Base-by-base conservation (phyloP, 2,888 invertebrate genomes). In the Pediacus dermestoides region DNA sequence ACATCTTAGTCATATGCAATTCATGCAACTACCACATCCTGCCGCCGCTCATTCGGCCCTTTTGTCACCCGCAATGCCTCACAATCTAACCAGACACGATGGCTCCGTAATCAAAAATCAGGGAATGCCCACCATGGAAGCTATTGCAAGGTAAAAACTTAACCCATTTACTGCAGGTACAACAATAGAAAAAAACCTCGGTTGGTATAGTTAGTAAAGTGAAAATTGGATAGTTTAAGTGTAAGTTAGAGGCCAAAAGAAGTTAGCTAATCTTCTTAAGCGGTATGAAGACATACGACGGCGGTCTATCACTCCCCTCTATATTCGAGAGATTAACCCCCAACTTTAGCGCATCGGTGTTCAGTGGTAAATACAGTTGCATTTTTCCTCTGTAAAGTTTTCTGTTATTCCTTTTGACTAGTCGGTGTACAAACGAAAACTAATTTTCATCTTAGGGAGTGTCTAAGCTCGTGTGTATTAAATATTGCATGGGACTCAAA, bases 1-100 rank as follows among this genome's bases (percentile, higher is more conserved):
- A 40, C 88, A 88, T 44, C 85, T 89, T 70, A 88, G 88, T 65
- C 92, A 91, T 63, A 90, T 93, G 88, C 91, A 90, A 64, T 90
- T 92, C 74, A 90, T 91, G 89, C 90, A 90, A 69, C 81, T 90
- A 68, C 81, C 82, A 50, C 88, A 88, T 67, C 80, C 82, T 34
- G 80, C 82, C 36, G 74, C 77, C 42, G 78, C 77, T 30, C 80
- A 80, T 67, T 78, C 80, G 44, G 89, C 91, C 41, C 81, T 90
- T 52, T 81, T 92, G 75, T 90, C 90, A 37, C 91, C 92, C 8
- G 91, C 90, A 34, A 86, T 87, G 81, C 87, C 90, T 7, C 90
- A 90, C 64, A 88, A 84, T 33, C 76, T 89, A 51, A 84, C 87
- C 21, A 75, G 90, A 53, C 88, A 87, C 37, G 89, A 88, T 57